These are phyloP conservation scores for Drosophila equinoxialis DNA, from an alignment of 1,140 invertebrate species.

Conservation along the genomic window DNA sequence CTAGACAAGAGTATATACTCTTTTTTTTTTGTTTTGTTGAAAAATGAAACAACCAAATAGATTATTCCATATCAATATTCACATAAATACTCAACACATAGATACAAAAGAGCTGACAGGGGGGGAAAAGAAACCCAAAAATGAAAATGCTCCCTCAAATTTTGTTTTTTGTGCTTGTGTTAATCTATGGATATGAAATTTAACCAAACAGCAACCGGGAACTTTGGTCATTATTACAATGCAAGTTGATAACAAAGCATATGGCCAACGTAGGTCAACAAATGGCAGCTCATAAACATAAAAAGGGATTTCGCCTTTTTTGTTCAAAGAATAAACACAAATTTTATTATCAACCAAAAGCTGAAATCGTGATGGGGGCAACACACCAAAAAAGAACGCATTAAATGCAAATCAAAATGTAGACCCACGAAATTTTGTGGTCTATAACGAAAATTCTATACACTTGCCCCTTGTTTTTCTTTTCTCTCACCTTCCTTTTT, in stretches of 20 bases:
- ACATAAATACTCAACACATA: conserved; percentile 5
- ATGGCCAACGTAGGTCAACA: conserved; percentile 8
- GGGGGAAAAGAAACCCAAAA: not conserved
- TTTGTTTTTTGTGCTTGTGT: not conserved
- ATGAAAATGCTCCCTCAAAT: not conserved
- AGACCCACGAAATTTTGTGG: not conserved
- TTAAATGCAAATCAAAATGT: conserved; percentile 2
- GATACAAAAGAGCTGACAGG: not conserved
- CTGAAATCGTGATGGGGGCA: not conserved
- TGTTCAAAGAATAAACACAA: conserved; percentile 16
- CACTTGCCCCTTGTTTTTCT: not conserved
- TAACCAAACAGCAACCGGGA: not conserved
- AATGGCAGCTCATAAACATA: conserved; percentile 18
- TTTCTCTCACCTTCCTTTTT: too few species aligned
- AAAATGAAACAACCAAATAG: too few species aligned
- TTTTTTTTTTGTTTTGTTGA: too few species aligned
- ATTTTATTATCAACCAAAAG: conserved; percentile 22
- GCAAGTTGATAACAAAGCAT: conserved; percentile 19
- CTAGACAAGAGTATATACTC: too few species aligned
- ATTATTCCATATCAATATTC: conserved; percentile 14
- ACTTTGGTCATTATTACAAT: conserved; percentile 9
- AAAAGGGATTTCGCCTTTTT: conserved; percentile 6
- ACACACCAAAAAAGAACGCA: conserved; percentile 25
- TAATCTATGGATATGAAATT: conserved; percentile 16
- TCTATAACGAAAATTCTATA: not conserved